Evolutionary conservation across 1,140 invertebrate genomes (phyloP).

Genomic region (Drosophila tsacasi): DNA sequence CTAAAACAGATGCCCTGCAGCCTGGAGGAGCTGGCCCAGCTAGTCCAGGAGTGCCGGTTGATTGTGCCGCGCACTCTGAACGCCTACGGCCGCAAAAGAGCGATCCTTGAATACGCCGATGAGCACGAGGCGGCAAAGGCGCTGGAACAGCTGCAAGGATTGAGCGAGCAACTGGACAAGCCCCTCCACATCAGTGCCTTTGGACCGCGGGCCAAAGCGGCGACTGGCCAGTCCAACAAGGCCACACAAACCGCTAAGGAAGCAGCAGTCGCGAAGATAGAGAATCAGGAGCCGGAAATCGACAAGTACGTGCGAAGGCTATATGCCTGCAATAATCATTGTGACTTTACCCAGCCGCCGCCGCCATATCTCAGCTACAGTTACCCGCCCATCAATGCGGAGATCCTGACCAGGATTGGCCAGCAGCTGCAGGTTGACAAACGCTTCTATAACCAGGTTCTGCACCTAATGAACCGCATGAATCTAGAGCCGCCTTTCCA

Average conservation of each 20-base stretch:
- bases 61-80: conserved; percentile 55
- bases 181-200: conserved; percentile 56
- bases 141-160: conserved; percentile 44
- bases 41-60: conserved; percentile 58
- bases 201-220: conserved; percentile 15
- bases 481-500: conserved; percentile 94
- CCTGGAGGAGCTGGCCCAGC: conserved; percentile 59
- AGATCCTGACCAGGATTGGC: conserved; percentile 92
- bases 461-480: conserved; percentile 99
- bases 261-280: neutral
- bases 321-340: conserved; percentile 89
- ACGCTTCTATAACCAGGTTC: conserved; percentile 94
- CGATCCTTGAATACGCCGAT: conserved; percentile 48
- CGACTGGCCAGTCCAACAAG: conserved; percentile 28
- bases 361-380: conserved; percentile 90
- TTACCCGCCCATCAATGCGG: conserved; percentile 91
- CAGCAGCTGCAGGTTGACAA: conserved; percentile 90
- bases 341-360: conserved; percentile 90
- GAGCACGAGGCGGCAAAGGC: conserved; percentile 46
- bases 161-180: conserved; percentile 58
- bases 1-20: conserved; percentile 74
- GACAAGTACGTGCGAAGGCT: conserved; percentile 89
- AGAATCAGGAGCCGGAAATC: conserved; percentile 81
- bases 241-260: conserved; percentile 40
- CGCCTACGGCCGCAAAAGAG: conserved; percentile 46